These are phyloP conservation scores for Gnatocerus cornutus DNA, from an alignment of 2,888 invertebrate species.

Conservation along the genomic window DNA sequence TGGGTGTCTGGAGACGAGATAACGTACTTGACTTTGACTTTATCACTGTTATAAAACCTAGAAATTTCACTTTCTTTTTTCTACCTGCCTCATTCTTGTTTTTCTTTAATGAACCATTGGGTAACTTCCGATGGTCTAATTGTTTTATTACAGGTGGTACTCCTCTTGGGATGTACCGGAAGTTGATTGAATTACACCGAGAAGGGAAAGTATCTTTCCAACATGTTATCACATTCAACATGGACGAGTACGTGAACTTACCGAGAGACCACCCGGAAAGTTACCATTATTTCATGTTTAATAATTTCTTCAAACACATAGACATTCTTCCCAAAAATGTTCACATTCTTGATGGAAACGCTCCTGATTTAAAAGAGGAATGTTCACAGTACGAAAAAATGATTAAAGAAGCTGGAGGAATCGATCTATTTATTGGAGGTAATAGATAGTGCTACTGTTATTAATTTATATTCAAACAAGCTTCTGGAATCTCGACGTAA, in stretches of 20 bases:
- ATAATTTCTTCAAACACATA: conserved; percentile 96
- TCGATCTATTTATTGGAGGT: conserved; percentile 94
- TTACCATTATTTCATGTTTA: conserved; percentile 97
- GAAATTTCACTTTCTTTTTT: not conserved
- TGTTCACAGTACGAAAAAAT: conserved; percentile 87
- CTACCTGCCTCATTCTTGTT: conserved; percentile 3
- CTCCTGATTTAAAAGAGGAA: conserved; percentile 84
- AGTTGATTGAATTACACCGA: conserved; percentile 88
- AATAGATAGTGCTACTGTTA: conserved; percentile 2
- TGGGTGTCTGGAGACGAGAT: conserved; percentile 20
- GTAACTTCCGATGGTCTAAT: conserved; percentile 28
- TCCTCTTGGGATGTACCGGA: conserved; percentile 92
- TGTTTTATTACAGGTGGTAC: conserved; percentile 75
- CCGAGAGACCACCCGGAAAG: conserved; percentile 93
- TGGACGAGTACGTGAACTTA: conserved; percentile 97
- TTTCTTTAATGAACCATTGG: conserved; percentile 14
- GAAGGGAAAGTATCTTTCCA: conserved; percentile 91
- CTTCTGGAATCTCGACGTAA: no score
- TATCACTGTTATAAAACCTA: not conserved
- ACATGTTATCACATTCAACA: conserved; percentile 96
- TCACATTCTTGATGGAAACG: conserved; percentile 93
- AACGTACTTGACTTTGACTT: not conserved
- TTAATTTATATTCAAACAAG: not conserved
- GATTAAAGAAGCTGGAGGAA: conserved; percentile 89
- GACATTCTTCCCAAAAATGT: conserved; percentile 93